A percentile compares a stretch with the other conserved stretches of the same genome.
phyloP scores from a whole-genome alignment of 2,113 vertebrate species.

The Scytalopus superciliaris region DNA sequence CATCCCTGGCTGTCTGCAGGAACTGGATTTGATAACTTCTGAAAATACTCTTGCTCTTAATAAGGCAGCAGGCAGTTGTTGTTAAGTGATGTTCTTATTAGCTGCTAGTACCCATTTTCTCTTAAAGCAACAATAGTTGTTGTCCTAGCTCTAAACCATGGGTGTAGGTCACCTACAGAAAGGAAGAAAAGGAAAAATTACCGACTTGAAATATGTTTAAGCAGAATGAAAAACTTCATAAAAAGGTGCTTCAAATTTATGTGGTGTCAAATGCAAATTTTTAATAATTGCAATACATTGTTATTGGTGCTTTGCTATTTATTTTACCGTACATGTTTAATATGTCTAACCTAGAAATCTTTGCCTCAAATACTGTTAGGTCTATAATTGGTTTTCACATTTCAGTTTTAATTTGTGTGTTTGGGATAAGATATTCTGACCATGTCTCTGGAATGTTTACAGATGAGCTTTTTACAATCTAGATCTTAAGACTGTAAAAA shows the following conservation, averaged over 20 bases:
- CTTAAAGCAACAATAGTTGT: neutral
- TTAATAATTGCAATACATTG: neutral
- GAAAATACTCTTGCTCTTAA: neutral
- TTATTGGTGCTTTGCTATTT: neutral
- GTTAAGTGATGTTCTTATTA: neutral
- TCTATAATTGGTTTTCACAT: neutral
- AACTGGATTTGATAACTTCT: neutral
- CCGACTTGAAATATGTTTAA: neutral
- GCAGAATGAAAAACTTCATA: neutral
- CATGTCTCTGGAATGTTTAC: neutral
- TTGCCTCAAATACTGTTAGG: neutral
- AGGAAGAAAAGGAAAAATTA: neutral
- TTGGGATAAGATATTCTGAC: neutral
- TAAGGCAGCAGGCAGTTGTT: neutral
- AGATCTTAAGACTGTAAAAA: neutral
- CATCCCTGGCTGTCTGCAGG: neutral
- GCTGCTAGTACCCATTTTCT: neutral
- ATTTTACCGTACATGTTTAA: neutral
- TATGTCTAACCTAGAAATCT: neutral
- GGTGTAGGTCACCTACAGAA: constrained; percentile 9
- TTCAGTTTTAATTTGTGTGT: neutral
- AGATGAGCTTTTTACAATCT: neutral
- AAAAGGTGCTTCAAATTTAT: neutral
- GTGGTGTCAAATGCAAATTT: neutral
- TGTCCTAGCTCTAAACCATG: neutral